Base-by-base conservation (phyloP, 1,140 invertebrate genomes). In the Aricia agestis region DNA sequence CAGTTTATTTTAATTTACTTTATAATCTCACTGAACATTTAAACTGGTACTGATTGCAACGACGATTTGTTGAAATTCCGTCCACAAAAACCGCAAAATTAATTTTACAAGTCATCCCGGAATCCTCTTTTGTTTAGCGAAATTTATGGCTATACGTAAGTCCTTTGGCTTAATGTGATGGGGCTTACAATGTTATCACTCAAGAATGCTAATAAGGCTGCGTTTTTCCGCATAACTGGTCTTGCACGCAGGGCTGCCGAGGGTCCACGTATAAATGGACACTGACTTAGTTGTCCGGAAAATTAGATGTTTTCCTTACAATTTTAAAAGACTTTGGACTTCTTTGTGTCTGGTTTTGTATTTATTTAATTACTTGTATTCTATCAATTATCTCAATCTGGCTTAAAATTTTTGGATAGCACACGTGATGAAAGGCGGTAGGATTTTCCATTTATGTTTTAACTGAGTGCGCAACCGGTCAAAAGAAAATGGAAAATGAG, bases 101-200 rank as follows among this genome's bases (percentile, higher is more conserved):
- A 74, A 83, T 83, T 83, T 82, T 78, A 82, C 83, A 78, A 70
- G 57, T 59, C 74, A 76, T 78, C 74, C 68, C 71, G 75, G 70
- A 73, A 73, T 70, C 71, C 67, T 65, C 73, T 79, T 87, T 86
- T 89, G 85, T 86, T 82, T 85, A 74, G 73, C 72, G 74, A 77
- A 78, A 79, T 82, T 86, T 86, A 87, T 82, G 73, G 77, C 78
- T 70, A 75, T 79, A 76, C 75, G 65, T 81, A 79, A 73, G 71
- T 74, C 79, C 74, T 75, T 74, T 76, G 76, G 70, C 71, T 78
- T 75, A 77, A 76, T 80, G 75, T 74, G 70, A 85, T 85, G 81
- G 82, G 84, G 81, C 74, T 63, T 68, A 83, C 76, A 82, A 76
- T 78, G 74, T 77, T 76, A 80, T 79, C 75, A 74, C 69, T 57